Percentiles rank a stretch among this genome's conserved stretches.
phyloP scores from a whole-genome alignment of 2,113 vertebrate genomes.

The Halcyon senegalensis region DNA sequence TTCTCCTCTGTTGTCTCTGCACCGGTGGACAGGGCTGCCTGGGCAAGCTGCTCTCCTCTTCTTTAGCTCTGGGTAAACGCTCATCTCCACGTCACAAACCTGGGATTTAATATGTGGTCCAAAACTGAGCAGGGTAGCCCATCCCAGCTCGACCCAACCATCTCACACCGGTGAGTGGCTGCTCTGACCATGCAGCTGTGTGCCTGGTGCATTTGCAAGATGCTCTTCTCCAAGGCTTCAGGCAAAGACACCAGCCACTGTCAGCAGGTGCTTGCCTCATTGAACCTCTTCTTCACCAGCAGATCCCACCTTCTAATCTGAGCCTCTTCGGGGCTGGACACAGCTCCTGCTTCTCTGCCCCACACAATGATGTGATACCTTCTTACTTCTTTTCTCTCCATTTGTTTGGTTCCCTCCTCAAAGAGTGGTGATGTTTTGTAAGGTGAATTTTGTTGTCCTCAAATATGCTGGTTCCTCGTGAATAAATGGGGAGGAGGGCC shows the following conservation, averaged over 20 bases:
- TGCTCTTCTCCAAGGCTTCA: neutral
- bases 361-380: rapidly evolving
- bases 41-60: neutral
- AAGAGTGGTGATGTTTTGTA: rapidly evolving
- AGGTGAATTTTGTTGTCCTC: neutral
- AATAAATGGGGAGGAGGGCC: rapidly evolving
- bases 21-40: neutral
- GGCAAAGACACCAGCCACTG: neutral
- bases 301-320: neutral
- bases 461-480: rapidly evolving
- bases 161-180: rapidly evolving
- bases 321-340: neutral
- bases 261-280: rapidly evolving
- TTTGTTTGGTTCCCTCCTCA: neutral
- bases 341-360: neutral
- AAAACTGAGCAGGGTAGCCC: rapidly evolving
- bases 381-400: neutral
- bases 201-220: neutral
- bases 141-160: rapidly evolving
- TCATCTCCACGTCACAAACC: neutral
- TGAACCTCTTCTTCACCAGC: neutral
- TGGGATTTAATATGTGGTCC: neutral
- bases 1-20: rapidly evolving
- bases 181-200: rapidly evolving
- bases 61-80: neutral